phyloP scores from a whole-genome alignment of 2,113 vertebrate species.

The Tragulus kanchil region DNA sequence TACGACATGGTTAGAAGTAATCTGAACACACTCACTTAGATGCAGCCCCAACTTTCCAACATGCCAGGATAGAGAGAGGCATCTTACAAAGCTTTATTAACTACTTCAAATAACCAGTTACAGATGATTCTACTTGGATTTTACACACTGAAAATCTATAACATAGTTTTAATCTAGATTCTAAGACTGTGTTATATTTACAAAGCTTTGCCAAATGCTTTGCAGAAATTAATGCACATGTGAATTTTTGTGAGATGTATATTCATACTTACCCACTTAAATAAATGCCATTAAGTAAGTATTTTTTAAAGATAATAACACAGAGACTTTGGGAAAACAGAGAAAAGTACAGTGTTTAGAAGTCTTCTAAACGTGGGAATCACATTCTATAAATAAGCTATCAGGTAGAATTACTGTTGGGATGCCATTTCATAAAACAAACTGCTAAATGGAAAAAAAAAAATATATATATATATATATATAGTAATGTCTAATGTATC shows the following conservation, averaged over 20 bases:
- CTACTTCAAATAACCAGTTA: slow-evolving; percentile 57
- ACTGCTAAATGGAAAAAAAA: neutral
- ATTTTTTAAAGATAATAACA: slow-evolving; percentile 42
- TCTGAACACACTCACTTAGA: neutral
- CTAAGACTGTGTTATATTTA: neutral
- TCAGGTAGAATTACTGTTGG: slow-evolving; percentile 13
- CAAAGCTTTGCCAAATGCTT: neutral
- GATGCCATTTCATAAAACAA: neutral
- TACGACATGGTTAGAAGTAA: neutral
- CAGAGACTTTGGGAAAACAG: neutral
- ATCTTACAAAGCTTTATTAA: slow-evolving; percentile 17
- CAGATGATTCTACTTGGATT: slow-evolving; percentile 22
- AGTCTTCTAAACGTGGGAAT: slow-evolving; percentile 39
- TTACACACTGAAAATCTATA: neutral
- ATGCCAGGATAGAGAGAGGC: neutral
- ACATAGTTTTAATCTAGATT: neutral
- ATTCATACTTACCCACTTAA: slow-evolving; percentile 8
- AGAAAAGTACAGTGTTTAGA: slow-evolving; percentile 30
- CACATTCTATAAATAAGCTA: slow-evolving; percentile 2
- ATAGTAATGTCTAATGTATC: neutral
- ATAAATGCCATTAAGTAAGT: slow-evolving; percentile 12
- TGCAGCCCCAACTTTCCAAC: neutral
- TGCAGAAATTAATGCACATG: neutral
- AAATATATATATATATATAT: neutral
- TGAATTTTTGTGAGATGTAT: slow-evolving; percentile 26